Conservation (phyloP, 2,888 invertebrate genomes). For the Eulithis testata region DNA sequence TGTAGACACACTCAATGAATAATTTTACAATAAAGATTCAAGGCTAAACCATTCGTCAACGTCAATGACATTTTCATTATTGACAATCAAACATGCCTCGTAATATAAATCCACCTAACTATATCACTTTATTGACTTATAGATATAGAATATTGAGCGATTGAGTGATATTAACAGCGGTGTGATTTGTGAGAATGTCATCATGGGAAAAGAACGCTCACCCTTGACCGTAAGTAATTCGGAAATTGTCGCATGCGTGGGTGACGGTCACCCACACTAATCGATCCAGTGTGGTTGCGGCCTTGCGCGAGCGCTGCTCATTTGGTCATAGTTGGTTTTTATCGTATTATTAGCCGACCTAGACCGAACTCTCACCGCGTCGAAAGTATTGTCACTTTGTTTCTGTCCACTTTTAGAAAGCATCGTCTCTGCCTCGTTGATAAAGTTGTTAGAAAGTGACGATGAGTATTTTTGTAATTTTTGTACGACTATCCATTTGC, state of each 20-base stretch:
- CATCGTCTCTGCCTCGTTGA: no score
- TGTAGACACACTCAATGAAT: no score
- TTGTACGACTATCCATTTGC: no score
- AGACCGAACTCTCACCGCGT: constrained; percentile 6
- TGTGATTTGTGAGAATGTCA: background rate
- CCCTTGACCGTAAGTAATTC: constrained; percentile 10
- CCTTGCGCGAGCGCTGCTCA: constrained; percentile 14
- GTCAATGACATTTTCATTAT: no score
- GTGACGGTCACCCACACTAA: constrained; percentile 2
- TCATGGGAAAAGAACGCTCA: background rate
- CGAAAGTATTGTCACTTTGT: background rate
- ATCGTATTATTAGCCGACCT: background rate
- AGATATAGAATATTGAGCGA: no score
- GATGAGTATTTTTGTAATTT: no score
- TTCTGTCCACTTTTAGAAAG: background rate
- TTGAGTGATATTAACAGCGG: no score
- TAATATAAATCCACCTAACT: no score
- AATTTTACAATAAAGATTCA: background rate
- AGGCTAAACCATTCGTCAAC: no score
- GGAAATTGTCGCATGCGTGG: constrained; percentile 5
- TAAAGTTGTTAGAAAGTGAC: no score
- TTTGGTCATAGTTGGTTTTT: constrained; percentile 3
- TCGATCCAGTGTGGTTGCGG: background rate
- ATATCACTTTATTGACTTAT: no score
- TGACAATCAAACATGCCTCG: no score